These are phyloP conservation scores for Pseudorhiza aurosa DNA, from an alignment of 30 jellyfish, hydroid and myxozoan genomes.

Conservation along the genomic window DNA sequence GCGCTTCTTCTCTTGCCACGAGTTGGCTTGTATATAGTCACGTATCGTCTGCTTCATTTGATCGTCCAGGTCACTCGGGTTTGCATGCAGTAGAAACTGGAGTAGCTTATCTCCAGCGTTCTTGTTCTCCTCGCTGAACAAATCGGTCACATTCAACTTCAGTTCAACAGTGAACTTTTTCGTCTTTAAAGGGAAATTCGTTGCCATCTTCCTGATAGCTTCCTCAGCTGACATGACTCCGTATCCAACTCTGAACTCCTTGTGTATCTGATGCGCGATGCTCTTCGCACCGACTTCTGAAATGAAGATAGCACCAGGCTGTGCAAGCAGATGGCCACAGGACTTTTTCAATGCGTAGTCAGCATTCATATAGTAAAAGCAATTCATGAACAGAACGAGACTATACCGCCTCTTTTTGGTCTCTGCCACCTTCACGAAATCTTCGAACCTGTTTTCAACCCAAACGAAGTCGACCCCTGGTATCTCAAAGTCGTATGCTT, in stretches of 20 bases:
- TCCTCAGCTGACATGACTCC: not conserved
- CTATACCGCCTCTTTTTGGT: not conserved
- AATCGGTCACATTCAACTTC: not conserved
- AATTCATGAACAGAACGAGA: not conserved
- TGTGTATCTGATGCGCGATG: not conserved
- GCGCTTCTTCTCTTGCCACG: not conserved
- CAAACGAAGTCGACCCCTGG: constrained; percentile 5
- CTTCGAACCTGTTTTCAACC: constrained; percentile 1
- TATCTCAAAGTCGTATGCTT: constrained; percentile 1
- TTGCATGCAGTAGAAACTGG: not conserved
- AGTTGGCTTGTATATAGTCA: not conserved
- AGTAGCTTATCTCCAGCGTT: not conserved
- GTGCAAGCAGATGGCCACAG: not conserved
- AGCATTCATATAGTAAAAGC: constrained; percentile 1
- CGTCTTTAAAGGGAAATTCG: not conserved
- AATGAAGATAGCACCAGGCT: not conserved
- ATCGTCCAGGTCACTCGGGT: not conserved
- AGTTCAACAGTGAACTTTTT: not conserved
- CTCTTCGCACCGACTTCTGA: not conserved
- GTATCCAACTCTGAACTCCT: not conserved
- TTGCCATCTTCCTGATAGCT: not conserved
- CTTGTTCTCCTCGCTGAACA: not conserved
- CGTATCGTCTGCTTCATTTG: not conserved
- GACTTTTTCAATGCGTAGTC: not conserved
- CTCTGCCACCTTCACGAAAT: not conserved